Evolutionary conservation across 2,113 vertebrate genomes (phyloP).

Genomic region (Acanthisitta chloris): DNA sequence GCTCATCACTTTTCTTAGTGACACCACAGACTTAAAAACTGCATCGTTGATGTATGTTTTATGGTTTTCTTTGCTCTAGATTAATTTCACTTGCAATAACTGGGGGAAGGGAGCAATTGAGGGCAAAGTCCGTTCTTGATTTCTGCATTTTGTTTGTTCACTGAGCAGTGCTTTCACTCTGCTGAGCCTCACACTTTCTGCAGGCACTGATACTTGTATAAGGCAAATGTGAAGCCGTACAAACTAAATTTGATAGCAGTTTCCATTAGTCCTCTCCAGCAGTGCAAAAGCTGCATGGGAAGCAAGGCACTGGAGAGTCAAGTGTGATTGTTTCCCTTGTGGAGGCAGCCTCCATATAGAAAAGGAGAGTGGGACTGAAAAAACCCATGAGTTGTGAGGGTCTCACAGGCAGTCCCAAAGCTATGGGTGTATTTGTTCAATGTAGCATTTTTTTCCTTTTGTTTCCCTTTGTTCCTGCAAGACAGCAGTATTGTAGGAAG

Average conservation of each 20-base stretch:
- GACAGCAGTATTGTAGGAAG: background rate
- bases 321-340: background rate
- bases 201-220: background rate
- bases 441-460: background rate
- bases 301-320: background rate
- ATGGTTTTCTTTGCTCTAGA: background rate
- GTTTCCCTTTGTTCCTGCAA: background rate
- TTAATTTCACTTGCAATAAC: background rate
- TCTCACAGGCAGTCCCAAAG: background rate
- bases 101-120: background rate
- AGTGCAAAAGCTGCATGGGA: background rate
- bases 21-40: background rate
- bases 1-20: background rate
- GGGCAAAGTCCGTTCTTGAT: background rate
- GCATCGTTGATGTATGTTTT: fast-evolving
- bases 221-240: background rate
- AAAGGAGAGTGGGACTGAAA: background rate
- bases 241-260: background rate
- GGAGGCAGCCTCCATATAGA: background rate
- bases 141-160: background rate
- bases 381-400: background rate
- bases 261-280: background rate
- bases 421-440: background rate
- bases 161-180: background rate
- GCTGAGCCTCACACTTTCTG: background rate